Conservation (phyloP, 2,888 invertebrate genomes). For the Periphyllus acericola region DNA sequence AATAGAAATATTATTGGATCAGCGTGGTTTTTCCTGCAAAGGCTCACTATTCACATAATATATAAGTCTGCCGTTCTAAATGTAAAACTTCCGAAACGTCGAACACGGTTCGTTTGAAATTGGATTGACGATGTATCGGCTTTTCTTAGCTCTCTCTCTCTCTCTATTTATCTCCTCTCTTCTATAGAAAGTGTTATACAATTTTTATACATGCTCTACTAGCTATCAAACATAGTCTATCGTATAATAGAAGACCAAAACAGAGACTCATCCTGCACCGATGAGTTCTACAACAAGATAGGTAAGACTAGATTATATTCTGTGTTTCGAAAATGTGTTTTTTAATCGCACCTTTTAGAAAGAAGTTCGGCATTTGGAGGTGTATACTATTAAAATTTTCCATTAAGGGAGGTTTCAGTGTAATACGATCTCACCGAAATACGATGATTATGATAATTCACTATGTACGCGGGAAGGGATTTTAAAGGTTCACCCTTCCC, state of each 20-base stretch:
- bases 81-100: background rate
- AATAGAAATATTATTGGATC: background rate
- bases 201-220: no score
- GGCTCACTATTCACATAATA: background rate
- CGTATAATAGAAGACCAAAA: background rate
- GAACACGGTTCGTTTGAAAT: conserved; percentile 1
- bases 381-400: no score
- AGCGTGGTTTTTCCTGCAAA: background rate
- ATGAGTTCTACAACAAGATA: background rate
- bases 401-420: no score
- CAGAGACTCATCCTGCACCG: background rate
- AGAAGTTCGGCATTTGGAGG: background rate
- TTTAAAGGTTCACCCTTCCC: no score
- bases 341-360: background rate
- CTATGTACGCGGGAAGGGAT: no score
- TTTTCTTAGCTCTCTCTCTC: background rate
- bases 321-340: background rate
- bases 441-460: no score
- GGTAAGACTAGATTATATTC: background rate
- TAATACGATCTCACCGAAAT: background rate
- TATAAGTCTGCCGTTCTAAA: background rate
- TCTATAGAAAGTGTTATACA: no score
- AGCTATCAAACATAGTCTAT: background rate
- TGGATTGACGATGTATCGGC: background rate
- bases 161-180: background rate